These are phyloP conservation scores for Drosophila mimetica DNA, from an alignment of 2,888 invertebrate species.

Conservation along the genomic window DNA sequence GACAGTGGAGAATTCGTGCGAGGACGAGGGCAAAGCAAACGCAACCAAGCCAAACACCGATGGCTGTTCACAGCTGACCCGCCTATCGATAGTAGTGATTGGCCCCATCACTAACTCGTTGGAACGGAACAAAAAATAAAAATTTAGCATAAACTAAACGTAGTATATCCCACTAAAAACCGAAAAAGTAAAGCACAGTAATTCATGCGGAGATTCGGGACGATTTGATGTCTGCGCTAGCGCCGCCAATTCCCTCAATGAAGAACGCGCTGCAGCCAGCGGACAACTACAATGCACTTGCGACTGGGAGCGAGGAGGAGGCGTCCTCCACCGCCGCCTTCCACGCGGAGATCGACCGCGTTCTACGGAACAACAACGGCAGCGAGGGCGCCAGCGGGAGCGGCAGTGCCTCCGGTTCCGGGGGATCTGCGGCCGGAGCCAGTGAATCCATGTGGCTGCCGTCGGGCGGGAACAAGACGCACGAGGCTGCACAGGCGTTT, in stretches of 20 bases:
- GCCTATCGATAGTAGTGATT: slow-evolving; percentile 8
- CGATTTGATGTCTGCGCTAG: slow-evolving; percentile 39
- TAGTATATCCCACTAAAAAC: not conserved
- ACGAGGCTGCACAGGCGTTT: slow-evolving; percentile 10
- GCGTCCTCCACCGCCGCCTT: slow-evolving; percentile 8
- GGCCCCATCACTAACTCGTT: slow-evolving; percentile 22
- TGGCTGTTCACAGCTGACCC: not conserved
- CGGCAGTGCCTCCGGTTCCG: slow-evolving; percentile 4
- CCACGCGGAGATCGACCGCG: slow-evolving; percentile 34
- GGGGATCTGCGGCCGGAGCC: not conserved
- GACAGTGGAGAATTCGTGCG: not conserved
- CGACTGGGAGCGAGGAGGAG: slow-evolving; percentile 48
- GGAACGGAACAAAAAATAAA: slow-evolving; percentile 13
- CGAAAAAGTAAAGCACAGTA: not conserved
- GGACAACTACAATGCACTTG: slow-evolving; percentile 35
- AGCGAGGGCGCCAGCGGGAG: not conserved
- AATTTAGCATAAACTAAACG: not conserved
- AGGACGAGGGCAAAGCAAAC: not conserved
- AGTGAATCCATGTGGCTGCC: slow-evolving; percentile 6
- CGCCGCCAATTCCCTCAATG: slow-evolving; percentile 52
- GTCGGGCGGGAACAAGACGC: not conserved
- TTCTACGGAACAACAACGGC: slow-evolving; percentile 31
- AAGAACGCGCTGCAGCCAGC: slow-evolving; percentile 41
- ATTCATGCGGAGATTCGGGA: slow-evolving; percentile 11
- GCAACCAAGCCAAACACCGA: not conserved